Conservation (phyloP, 2,113 vertebrate genomes). For the Cyrtonyx montezumae region DNA sequence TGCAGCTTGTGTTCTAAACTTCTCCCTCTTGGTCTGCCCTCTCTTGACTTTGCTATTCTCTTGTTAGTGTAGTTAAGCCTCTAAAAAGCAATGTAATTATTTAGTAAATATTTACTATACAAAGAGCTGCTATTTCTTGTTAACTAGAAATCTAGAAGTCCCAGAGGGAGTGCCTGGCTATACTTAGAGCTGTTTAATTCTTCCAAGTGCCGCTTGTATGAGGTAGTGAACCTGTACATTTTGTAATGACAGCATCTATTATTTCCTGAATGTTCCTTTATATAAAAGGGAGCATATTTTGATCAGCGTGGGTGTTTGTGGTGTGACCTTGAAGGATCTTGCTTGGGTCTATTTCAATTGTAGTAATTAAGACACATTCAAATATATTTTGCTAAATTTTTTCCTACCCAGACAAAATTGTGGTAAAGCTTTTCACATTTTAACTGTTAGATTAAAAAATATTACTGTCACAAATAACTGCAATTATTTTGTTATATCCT, state of each 20-base stretch:
- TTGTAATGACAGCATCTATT: neutral
- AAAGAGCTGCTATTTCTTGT: neutral
- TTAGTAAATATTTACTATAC: neutral
- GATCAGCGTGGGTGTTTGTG: neutral
- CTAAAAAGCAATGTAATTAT: neutral
- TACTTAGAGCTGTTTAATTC: neutral
- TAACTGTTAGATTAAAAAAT: neutral
- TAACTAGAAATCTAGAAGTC: neutral
- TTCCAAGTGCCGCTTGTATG: neutral
- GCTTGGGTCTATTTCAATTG: neutral
- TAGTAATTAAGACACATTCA: neutral
- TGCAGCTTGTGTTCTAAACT: neutral
- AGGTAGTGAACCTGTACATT: neutral
- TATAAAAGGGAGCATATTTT: neutral
- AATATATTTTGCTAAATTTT: neutral
- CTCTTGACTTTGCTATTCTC: neutral
- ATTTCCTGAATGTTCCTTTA: neutral
- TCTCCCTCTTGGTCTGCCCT: neutral
- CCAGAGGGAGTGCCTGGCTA: neutral
- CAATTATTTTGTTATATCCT: neutral
- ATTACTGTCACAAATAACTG: neutral
- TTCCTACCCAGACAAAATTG: neutral
- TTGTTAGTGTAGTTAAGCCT: neutral
- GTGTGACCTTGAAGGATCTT: neutral
- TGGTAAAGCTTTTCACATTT: neutral